A percentile compares a stretch with the other conserved stretches of the same genome.
Conservation (phyloP, 1,140 invertebrate genomes). For the Calliopsis andreniformis region DNA sequence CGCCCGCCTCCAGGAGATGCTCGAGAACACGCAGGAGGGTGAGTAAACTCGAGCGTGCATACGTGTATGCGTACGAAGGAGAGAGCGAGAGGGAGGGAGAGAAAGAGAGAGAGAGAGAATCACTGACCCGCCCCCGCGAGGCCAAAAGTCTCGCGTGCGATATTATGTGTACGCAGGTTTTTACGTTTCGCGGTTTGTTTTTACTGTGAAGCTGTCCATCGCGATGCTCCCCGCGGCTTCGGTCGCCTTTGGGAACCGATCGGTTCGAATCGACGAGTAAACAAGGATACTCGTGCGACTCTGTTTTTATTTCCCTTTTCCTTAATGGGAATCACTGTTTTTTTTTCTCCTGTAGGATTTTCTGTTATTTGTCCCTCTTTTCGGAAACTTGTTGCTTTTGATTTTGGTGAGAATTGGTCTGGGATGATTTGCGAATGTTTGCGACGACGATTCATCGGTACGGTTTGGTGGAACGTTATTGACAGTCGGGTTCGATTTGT, state of each 20-base stretch:
- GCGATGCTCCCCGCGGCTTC: too few relatives aligned
- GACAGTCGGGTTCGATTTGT: slow-evolving; percentile 59
- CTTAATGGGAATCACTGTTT: neutral
- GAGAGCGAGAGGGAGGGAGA: neutral
- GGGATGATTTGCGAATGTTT: too few relatives aligned
- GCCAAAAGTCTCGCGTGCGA: slow-evolving; percentile 55
- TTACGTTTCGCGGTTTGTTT: neutral
- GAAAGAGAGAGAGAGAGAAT: slow-evolving; percentile 35
- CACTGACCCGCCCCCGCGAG: slow-evolving; percentile 65
- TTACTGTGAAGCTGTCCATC: too few relatives aligned
- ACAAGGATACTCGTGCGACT: neutral
- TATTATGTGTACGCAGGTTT: slow-evolving; percentile 27
- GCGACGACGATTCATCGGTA: neutral
- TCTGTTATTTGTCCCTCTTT: neutral
- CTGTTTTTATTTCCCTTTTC: slow-evolving; percentile 41
- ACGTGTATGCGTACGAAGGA: slow-evolving; percentile 30
- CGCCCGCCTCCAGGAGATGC: slow-evolving; percentile 91
- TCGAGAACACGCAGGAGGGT: slow-evolving; percentile 94
- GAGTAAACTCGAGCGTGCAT: slow-evolving; percentile 67
- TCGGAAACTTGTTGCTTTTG: too few relatives aligned
- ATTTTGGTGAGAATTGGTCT: too few relatives aligned
- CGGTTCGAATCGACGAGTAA: neutral
- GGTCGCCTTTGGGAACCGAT: too few relatives aligned
- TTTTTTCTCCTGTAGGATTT: neutral
- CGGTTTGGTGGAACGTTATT: slow-evolving; percentile 49